Evolutionary conservation across 2,888 invertebrate species (phyloP), one percentile per base, ranked within the genome.

Genomic region (Desoria tigrina): DNA sequence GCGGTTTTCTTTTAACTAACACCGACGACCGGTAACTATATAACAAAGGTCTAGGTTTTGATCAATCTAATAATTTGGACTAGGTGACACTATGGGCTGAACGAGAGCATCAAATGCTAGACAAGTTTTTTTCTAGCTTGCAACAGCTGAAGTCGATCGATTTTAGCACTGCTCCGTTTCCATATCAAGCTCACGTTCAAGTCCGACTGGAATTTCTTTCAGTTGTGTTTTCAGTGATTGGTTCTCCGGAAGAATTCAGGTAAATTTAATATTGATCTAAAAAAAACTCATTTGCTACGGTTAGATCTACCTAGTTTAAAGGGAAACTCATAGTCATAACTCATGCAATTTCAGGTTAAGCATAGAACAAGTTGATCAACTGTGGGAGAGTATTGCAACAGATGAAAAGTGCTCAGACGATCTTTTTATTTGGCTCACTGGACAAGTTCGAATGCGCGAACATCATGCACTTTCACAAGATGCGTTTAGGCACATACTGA

Each of bases 171-270:
- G 61, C 81, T 86, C 66, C 88, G 86, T 78, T 84, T 86, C 2
- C 92, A 0, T 74, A 92, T 81, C 88, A 90, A 80, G 91, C 90
- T 54, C 92, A 95, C 80, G 88, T 96, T 61, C 94, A 94, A 78
- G 94, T 94, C 60, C 85, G 95, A 24, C 81, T 96, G 77, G 91
- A 93, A 80, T 96, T 96, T 83, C 84, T 96, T 61, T 91, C 94
- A 2, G 92, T 94, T 60, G 89, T 96, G 59, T 96, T 93, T 81
- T 93, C 94, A 61, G 89, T 90, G 0, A 83, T 92, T 67, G 94
- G 92, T 4, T 94, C 95, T 23, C 93, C 94, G 7, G 93, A 92
- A 76, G 88, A 86, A 74, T 94, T 95, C 81, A 85, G 88, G 88
- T 88, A 78, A 78, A 26, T 26, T 32, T 32, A n/a, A n/a, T 32